Conservation (phyloP, 64 coral and sea anemone genomes). For the Cladopsammia gracilis region DNA sequence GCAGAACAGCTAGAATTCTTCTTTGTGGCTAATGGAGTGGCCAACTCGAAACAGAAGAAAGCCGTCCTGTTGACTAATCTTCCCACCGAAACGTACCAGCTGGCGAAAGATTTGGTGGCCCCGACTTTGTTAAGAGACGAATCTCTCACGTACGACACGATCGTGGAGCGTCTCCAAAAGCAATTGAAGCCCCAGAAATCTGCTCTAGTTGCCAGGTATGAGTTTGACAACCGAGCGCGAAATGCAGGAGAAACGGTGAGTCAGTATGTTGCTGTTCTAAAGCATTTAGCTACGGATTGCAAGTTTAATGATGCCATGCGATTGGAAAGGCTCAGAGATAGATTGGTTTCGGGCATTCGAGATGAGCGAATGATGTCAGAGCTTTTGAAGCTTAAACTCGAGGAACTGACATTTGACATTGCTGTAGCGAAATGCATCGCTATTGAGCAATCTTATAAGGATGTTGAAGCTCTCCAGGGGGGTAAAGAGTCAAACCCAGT, state of each 20-base stretch:
- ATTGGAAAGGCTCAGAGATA: constrained; percentile 56
- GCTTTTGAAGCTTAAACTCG: constrained; percentile 67
- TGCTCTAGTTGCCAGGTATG: constrained; percentile 58
- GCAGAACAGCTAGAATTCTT: constrained; percentile 39
- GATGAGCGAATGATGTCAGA: constrained; percentile 70
- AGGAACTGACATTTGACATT: constrained; percentile 75
- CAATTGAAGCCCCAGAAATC: constrained; percentile 65
- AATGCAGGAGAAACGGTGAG: constrained; percentile 52
- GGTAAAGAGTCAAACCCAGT: constrained; percentile 20
- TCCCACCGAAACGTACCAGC: constrained; percentile 44
- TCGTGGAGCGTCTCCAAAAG: constrained; percentile 42
- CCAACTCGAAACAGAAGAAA: constrained; percentile 54
- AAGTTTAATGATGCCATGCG: constrained; percentile 67
- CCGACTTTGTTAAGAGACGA: constrained; percentile 15
- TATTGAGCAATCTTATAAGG: constrained; percentile 53
- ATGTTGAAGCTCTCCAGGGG: constrained; percentile 40
- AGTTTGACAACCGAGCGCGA: constrained; percentile 65
- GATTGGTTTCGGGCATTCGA: constrained; percentile 64
- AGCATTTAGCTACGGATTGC: too few relatives aligned
- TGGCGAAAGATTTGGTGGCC: constrained; percentile 67
- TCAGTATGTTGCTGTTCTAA: constrained; percentile 63
- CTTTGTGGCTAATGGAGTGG: constrained; percentile 56
- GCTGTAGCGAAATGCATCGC: constrained; percentile 66
- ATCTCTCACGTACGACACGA: constrained; percentile 33
- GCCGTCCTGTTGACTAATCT: constrained; percentile 66